Evolutionary conservation across 2,113 vertebrate genomes (phyloP).

Genomic region (Apeltes quadracus): DNA sequence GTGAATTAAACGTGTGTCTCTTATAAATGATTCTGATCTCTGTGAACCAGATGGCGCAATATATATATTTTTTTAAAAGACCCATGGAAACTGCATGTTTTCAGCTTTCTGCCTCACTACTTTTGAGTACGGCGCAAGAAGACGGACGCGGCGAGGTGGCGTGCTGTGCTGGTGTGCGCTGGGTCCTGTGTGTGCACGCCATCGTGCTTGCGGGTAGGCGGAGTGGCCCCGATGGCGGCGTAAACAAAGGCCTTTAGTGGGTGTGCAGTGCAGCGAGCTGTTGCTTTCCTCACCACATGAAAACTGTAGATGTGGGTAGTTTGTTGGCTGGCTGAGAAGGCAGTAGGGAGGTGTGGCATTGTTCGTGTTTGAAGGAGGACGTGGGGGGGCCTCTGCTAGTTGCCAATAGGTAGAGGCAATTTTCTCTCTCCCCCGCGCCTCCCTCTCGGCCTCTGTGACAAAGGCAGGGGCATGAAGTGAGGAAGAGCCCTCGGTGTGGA

Average conservation of each 20-base stretch:
- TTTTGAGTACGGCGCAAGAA: slow-evolving; percentile 4
- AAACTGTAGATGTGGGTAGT: slow-evolving; percentile 21
- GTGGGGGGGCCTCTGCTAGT: slow-evolving; percentile 40
- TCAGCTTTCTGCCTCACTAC: background rate
- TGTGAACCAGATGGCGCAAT: background rate
- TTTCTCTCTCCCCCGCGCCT: slow-evolving; percentile 31
- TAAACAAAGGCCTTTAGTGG: slow-evolving; percentile 41
- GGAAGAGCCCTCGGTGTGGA: slow-evolving; percentile 35
- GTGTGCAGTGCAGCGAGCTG: slow-evolving; percentile 31
- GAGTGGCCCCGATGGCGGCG: slow-evolving; percentile 28
- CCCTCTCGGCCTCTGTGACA: slow-evolving; percentile 40
- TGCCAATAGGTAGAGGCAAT: slow-evolving; percentile 56
- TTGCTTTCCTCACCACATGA: slow-evolving; percentile 34
- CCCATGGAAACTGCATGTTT: slow-evolving; percentile 2
- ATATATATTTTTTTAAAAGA: too few species aligned
- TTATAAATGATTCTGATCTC: slow-evolving; percentile 3
- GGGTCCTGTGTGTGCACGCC: slow-evolving; percentile 25
- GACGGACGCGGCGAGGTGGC: slow-evolving; percentile 19
- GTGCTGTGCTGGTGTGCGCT: slow-evolving; percentile 21
- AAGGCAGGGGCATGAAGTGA: slow-evolving; percentile 45
- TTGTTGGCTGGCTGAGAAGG: slow-evolving; percentile 19
- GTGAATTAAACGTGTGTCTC: slow-evolving; percentile 5
- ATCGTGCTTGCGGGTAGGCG: slow-evolving; percentile 15
- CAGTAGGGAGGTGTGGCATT: slow-evolving; percentile 37
- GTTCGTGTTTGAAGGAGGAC: slow-evolving; percentile 33